These are phyloP conservation scores for Lasioglossum lativentre DNA, from an alignment of 2,888 invertebrate genomes.

Conservation along the genomic window DNA sequence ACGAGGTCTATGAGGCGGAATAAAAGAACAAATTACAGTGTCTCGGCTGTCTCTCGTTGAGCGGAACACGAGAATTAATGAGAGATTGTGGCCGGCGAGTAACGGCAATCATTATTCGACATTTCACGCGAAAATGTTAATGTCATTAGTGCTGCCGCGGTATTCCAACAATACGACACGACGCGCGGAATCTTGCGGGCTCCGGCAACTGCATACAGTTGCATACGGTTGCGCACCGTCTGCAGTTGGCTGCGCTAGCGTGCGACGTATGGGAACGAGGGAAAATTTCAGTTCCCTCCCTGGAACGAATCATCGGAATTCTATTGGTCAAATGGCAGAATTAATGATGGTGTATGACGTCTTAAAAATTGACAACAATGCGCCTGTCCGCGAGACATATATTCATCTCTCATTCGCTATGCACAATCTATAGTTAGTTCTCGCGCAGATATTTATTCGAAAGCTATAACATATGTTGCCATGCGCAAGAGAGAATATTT, in stretches of 20 bases:
- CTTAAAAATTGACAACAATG: background rate
- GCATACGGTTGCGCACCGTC: background rate
- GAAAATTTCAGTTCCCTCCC: background rate
- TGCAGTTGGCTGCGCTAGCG: background rate
- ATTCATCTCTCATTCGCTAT: background rate
- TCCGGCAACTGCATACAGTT: background rate
- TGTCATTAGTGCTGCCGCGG: background rate
- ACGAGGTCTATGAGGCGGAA: constrained; percentile 33
- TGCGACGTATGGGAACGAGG: background rate
- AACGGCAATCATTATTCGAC: constrained; percentile 20
- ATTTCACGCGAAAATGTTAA: constrained; percentile 10
- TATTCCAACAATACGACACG: background rate
- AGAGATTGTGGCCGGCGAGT: constrained; percentile 22
- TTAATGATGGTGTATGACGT: background rate
- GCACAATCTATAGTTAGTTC: background rate
- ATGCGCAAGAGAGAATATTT: too few species aligned
- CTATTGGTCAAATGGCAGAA: background rate
- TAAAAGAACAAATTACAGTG: constrained; percentile 36
- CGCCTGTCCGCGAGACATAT: background rate
- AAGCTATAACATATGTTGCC: background rate
- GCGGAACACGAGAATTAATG: constrained; percentile 27
- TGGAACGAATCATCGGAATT: constrained; percentile 1
- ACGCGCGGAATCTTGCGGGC: background rate
- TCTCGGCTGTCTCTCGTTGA: constrained; percentile 16
- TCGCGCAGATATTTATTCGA: background rate